Evolutionary conservation across 2,113 vertebrate genomes (phyloP).

Genomic region (Excalfactoria chinensis): DNA sequence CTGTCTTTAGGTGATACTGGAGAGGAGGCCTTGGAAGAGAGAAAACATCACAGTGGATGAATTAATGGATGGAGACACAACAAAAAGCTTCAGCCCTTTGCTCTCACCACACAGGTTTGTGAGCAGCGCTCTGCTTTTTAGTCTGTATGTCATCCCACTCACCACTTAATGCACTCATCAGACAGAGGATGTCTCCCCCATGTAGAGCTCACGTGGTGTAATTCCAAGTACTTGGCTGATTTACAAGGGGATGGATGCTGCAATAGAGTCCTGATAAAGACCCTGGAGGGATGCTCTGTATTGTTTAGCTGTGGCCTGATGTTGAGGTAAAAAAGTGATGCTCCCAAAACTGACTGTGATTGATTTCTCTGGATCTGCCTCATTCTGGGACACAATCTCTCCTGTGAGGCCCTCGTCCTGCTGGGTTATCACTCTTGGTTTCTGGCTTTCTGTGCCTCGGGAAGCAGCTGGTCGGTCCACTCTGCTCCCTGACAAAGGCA

Average conservation of each 20-base stretch:
- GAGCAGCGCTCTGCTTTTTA: not conserved
- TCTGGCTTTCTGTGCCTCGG: not conserved
- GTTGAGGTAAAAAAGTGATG: not conserved
- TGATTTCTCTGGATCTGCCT: not conserved
- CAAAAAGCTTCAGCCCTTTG: not conserved
- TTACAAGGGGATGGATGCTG: not conserved
- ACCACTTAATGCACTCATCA: not conserved
- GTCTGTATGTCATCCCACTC: not conserved
- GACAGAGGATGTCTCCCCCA: not conserved
- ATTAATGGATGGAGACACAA: not conserved
- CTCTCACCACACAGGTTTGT: not conserved
- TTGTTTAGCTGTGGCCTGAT: not conserved
- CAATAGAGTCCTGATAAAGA: not conserved
- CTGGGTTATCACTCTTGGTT: not conserved
- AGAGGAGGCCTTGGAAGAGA: not conserved
- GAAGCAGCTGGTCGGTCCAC: not conserved
- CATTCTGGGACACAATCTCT: not conserved
- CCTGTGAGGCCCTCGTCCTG: not conserved
- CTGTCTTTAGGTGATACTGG: not conserved
- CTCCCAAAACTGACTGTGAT: not conserved
- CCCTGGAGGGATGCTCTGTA: not conserved
- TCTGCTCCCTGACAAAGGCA: not conserved
- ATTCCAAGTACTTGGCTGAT: not conserved
- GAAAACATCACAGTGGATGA: not conserved
- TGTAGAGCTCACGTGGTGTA: not conserved